These are phyloP conservation scores for Timema podura DNA, from an alignment of 2,888 invertebrate genomes.

Conservation along the genomic window DNA sequence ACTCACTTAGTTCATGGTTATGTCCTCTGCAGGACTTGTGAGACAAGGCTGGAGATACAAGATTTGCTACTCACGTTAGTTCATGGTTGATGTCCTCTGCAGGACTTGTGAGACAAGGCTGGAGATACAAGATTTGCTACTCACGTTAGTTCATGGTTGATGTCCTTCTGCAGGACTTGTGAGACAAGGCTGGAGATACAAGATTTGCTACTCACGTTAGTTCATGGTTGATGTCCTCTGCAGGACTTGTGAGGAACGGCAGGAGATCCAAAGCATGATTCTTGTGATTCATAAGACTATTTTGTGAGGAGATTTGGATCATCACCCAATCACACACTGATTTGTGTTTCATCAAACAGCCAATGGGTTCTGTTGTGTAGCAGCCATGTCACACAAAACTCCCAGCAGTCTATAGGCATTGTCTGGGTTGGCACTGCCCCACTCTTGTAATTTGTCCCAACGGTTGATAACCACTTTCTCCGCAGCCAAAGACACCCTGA, in stretches of 20 bases:
- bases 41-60: no score
- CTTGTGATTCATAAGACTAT: conserved; percentile 21
- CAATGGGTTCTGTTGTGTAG: conserved; percentile 4
- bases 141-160: no score
- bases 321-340: conserved; percentile 21
- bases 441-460: conserved; percentile 16
- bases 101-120: no score
- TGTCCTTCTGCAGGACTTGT: no score
- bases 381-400: conserved; percentile 18
- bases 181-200: no score
- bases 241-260: conserved; percentile 35
- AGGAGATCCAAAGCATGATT: conserved; percentile 36
- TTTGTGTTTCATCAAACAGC: background rate
- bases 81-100: no score
- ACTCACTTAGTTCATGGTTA: no score
- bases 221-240: conserved; percentile 32
- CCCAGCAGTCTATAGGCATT: conserved; percentile 13
- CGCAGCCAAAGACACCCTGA: no score
- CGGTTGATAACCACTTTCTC: background rate
- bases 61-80: no score
- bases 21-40: no score
- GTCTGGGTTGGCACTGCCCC: background rate
- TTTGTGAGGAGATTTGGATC: conserved; percentile 1
- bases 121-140: no score
- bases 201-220: no score